These are phyloP conservation scores for Agrochola litura DNA, from an alignment of 2,888 invertebrate genomes.

Conservation along the genomic window DNA sequence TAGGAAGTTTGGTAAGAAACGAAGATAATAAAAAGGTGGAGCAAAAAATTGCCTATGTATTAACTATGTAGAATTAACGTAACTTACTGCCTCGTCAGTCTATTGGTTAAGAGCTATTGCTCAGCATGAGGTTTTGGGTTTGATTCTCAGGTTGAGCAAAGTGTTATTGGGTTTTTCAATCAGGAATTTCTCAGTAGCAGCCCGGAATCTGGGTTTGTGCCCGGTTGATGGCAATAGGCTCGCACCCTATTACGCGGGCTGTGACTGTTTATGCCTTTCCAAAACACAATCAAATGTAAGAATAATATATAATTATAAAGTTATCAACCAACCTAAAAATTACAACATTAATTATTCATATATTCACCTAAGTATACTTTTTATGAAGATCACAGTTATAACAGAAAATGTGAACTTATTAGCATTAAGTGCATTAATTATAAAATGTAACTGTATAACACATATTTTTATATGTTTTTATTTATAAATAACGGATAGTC, in stretches of 20 bases:
- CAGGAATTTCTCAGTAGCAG: not conserved
- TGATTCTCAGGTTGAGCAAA: not conserved
- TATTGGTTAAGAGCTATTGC: not conserved
- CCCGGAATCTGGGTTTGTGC: not conserved
- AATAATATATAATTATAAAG: conserved; percentile 13
- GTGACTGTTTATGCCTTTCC: not conserved
- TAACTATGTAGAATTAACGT: not conserved
- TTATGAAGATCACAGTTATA: conserved; percentile 49
- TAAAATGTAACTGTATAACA: conserved; percentile 34
- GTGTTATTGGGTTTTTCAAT: not conserved
- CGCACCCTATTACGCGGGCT: not conserved
- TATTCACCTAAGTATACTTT: conserved; percentile 34
- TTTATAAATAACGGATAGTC: not conserved
- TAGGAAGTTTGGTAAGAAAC: not conserved
- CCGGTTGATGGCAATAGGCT: not conserved
- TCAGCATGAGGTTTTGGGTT: not conserved
- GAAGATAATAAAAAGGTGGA: not conserved
- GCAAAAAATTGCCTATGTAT: not conserved
- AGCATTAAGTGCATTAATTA: conserved; percentile 40
- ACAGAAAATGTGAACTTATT: conserved; percentile 37
- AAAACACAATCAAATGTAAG: conserved; percentile 4
- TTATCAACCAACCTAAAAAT: not conserved
- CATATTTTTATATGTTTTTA: not conserved
- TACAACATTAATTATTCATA: conserved; percentile 38
- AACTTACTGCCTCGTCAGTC: not conserved